Evolutionary conservation across 2,113 vertebrate species (phyloP).

Genomic region (Isichthys henryi): DNA sequence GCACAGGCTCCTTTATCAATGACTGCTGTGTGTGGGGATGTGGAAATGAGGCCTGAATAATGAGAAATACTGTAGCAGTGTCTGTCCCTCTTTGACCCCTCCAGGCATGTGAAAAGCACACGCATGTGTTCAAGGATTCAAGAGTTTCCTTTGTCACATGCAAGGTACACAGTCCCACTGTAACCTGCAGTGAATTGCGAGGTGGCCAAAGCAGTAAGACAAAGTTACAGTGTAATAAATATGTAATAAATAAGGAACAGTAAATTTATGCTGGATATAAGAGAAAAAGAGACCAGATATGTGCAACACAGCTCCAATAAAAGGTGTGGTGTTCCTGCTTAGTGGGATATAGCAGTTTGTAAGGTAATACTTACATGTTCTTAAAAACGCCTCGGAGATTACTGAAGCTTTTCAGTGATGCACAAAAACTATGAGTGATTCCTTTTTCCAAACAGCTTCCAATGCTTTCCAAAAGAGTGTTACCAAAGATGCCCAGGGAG

Average conservation of each 20-base stretch:
- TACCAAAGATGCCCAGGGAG: neutral
- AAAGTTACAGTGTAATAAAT: neutral
- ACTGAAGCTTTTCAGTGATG: neutral
- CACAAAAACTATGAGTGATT: neutral
- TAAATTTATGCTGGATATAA: neutral
- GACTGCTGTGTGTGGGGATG: neutral
- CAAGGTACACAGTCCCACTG: neutral
- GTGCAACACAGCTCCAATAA: neutral
- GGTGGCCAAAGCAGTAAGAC: neutral
- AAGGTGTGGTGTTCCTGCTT: neutral
- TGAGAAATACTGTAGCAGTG: neutral
- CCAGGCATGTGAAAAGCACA: neutral
- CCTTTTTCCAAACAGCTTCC: neutral
- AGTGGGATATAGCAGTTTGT: neutral
- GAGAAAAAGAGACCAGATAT: neutral
- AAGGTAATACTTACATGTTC: neutral
- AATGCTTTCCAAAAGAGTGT: neutral
- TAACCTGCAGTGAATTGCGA: neutral
- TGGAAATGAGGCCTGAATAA: neutral
- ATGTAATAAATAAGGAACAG: neutral
- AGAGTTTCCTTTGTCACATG: neutral
- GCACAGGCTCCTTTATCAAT: neutral
- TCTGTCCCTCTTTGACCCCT: neutral
- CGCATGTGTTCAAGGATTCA: neutral
- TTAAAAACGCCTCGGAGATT: neutral